Conservation (phyloP, 2,113 vertebrate species). For the Panurus biarmicus region DNA sequence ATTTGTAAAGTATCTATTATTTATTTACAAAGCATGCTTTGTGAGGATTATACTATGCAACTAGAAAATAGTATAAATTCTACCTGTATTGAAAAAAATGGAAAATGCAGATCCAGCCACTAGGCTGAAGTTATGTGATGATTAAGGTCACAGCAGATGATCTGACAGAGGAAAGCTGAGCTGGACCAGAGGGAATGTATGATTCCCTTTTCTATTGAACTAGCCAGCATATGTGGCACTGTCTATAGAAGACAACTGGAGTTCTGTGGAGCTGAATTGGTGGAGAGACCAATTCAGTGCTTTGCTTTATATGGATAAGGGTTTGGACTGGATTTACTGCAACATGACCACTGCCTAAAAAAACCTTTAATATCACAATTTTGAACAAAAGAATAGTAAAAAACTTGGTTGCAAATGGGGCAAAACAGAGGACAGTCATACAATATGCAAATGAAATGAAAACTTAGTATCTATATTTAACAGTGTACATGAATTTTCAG, state of each 20-base stretch:
- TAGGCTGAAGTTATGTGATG: neutral
- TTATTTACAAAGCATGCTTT: neutral
- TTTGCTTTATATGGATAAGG: neutral
- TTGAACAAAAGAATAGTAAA: neutral
- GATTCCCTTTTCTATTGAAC: neutral
- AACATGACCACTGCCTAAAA: neutral
- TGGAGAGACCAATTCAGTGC: neutral
- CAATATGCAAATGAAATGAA: neutral
- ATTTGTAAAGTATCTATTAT: neutral
- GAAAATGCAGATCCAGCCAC: neutral
- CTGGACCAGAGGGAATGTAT: neutral
- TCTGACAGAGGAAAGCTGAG: neutral
- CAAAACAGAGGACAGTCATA: neutral
- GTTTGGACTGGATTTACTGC: neutral
- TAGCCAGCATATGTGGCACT: neutral
- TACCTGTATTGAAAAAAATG: neutral
- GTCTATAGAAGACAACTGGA: neutral
- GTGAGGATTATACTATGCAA: neutral
- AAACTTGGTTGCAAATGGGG: neutral
- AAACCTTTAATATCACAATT: neutral
- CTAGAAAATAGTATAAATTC: neutral
- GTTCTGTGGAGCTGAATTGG: too few species aligned
- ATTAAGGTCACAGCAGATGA: neutral
- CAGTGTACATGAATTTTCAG: neutral
- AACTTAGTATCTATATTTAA: neutral